phyloP scores from a whole-genome alignment of 2,113 vertebrate genomes.

The Numida meleagris region DNA sequence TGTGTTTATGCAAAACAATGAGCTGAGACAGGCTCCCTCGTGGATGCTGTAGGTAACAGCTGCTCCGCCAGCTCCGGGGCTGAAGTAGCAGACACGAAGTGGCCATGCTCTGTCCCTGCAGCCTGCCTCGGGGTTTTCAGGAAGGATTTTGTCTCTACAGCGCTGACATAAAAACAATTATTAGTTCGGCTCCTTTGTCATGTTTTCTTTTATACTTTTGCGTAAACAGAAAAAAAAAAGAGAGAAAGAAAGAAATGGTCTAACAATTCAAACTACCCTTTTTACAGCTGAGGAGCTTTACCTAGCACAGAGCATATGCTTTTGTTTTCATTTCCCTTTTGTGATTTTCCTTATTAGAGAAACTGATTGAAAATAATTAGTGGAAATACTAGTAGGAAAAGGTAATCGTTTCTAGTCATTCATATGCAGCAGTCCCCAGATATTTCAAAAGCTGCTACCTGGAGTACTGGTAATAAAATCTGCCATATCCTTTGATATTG shows the following conservation, averaged over 20 bases:
- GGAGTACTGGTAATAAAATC: neutral
- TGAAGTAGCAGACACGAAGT: neutral
- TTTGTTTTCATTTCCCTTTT: neutral
- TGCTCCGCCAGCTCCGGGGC: conserved; percentile 23
- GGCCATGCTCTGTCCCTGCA: neutral
- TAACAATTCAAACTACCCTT: neutral
- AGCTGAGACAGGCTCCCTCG: neutral
- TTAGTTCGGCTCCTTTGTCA: neutral
- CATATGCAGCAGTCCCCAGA: neutral
- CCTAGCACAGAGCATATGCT: neutral
- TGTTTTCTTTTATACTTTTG: neutral
- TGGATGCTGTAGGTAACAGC: conserved; percentile 26
- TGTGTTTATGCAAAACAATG: neutral
- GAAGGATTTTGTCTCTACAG: neutral
- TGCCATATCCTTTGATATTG: neutral
- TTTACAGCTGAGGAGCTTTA: conserved; percentile 5
- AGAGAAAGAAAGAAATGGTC: neutral
- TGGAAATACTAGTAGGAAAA: conserved; percentile 16
- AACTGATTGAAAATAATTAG: conserved; percentile 58
- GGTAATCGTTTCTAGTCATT: conserved; percentile 35
- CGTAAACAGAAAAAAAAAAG: neutral
- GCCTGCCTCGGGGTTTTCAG: neutral
- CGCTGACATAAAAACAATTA: neutral
- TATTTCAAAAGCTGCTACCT: conserved; percentile 38
- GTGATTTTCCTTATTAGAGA: neutral